Percentiles rank a stretch among this genome's conserved stretches.
Conservation (phyloP, 1,140 invertebrate genomes). For the Mya arenaria region DNA sequence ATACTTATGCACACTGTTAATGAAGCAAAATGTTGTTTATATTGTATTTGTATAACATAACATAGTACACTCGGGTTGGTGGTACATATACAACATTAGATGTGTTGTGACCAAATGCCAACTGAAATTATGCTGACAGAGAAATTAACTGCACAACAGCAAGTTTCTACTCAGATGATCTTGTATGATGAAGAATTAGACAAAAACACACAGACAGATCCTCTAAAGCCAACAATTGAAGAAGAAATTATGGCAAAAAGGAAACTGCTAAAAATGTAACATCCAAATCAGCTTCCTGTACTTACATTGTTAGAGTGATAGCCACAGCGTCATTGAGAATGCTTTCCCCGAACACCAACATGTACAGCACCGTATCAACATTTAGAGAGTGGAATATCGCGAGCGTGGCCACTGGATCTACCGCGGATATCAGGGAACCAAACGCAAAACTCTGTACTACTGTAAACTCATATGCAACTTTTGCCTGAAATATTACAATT, state of each 20-base stretch:
- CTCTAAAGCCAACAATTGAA: no score
- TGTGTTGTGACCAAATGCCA: no score
- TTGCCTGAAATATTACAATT: conserved; percentile 81
- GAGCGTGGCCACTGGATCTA: conserved; percentile 97
- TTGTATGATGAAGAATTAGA: no score
- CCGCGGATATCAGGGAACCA: conserved; percentile 98
- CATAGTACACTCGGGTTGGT: neutral
- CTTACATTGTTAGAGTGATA: conserved; percentile 97
- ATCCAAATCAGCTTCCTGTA: no score
- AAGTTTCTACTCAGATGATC: no score
- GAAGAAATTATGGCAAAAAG: no score
- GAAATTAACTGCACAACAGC: no score
- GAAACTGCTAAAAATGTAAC: no score
- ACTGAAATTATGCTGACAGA: no score
- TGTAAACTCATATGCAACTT: conserved; percentile 92
- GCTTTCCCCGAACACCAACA: conserved; percentile 99
- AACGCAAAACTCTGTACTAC: conserved; percentile 99
- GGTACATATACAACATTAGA: no score
- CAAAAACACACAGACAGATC: no score
- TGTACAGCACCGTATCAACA: conserved; percentile 95
- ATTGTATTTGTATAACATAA: neutral
- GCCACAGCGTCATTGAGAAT: conserved; percentile 99
- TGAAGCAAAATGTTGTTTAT: neutral
- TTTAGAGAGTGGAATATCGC: conserved; percentile 99
- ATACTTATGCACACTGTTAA: neutral